phyloP scores from a whole-genome alignment of 2,797 vertebrate genomes.

The Darevskia nairensis region DNA sequence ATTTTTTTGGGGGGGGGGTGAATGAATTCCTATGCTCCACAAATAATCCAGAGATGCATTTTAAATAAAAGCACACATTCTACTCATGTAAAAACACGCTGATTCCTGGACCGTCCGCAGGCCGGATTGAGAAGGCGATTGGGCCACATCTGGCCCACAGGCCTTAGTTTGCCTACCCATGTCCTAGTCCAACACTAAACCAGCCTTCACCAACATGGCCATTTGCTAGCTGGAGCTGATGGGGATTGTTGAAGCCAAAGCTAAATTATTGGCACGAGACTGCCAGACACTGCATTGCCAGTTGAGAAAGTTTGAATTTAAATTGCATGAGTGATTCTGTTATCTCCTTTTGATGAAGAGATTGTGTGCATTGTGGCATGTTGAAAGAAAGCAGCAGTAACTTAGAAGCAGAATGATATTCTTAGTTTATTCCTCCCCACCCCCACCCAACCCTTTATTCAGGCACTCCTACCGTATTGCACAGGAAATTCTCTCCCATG shows the following conservation, averaged over 20 bases:
- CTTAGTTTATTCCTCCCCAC: not conserved
- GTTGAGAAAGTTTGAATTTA: not conserved
- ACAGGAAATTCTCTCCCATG: not conserved
- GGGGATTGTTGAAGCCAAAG: not conserved
- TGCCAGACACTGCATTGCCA: not conserved
- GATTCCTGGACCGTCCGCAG: no score
- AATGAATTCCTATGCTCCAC: no score
- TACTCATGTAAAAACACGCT: no score
- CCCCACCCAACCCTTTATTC: not conserved
- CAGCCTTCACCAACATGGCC: not conserved
- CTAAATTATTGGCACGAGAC: not conserved
- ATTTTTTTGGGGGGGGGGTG: no score
- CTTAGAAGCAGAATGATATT: not conserved
- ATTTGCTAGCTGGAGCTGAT: no score
- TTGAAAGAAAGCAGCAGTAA: not conserved
- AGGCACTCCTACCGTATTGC: not conserved
- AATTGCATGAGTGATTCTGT: not conserved
- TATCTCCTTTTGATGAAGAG: not conserved
- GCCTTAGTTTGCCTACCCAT: no score
- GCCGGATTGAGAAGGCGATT: no score
- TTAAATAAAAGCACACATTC: no score
- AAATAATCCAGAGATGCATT: no score
- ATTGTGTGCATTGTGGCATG: not conserved
- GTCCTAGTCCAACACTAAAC: not conserved
- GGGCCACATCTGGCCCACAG: no score